Evolutionary conservation across 2,888 invertebrate species (phyloP).

Genomic region (Drosophila trichaetosa): DNA sequence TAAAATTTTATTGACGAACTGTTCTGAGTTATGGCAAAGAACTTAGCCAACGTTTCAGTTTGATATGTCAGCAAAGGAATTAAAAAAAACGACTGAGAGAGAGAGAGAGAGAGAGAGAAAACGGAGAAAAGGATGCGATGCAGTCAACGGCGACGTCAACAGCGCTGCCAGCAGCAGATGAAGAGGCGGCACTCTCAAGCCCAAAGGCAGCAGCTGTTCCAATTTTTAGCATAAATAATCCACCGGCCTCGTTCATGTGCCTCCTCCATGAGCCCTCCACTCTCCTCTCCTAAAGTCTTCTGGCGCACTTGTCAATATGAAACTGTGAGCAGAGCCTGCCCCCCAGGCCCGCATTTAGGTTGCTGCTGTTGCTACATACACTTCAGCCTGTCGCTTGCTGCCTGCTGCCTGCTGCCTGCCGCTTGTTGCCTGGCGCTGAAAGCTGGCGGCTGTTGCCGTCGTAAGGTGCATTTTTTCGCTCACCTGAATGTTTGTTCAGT

Average conservation of each 20-base stretch:
- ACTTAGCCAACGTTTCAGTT: slow-evolving; percentile 22
- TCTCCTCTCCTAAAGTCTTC: not conserved
- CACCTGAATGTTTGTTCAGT: slow-evolving; percentile 81
- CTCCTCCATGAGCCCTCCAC: slow-evolving; percentile 16
- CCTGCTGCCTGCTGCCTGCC: slow-evolving; percentile 27
- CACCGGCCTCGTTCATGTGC: slow-evolving; percentile 57
- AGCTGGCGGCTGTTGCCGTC: slow-evolving; percentile 52
- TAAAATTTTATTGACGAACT: slow-evolving; percentile 18
- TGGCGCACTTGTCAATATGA: slow-evolving; percentile 72
- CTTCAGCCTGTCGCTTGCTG: slow-evolving; percentile 6
- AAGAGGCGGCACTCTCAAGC: slow-evolving; percentile 36
- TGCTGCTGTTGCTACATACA: slow-evolving; percentile 35
- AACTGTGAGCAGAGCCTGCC: slow-evolving; percentile 42
- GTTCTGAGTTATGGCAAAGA: slow-evolving; percentile 12
- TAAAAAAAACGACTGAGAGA: not conserved
- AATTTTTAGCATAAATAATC: slow-evolving; percentile 77
- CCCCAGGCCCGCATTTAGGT: slow-evolving; percentile 50
- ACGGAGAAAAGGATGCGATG: slow-evolving; percentile 3
- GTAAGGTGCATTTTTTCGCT: slow-evolving; percentile 76
- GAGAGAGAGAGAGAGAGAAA: not conserved
- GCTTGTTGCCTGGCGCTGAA: slow-evolving; percentile 7
- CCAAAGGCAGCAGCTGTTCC: slow-evolving; percentile 72
- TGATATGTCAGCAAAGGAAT: not conserved
- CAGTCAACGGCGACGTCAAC: slow-evolving; percentile 22
- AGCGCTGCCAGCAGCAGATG: slow-evolving; percentile 29